Base-by-base conservation (phyloP, 2,113 vertebrate genomes). In the Mus pahari region DNA sequence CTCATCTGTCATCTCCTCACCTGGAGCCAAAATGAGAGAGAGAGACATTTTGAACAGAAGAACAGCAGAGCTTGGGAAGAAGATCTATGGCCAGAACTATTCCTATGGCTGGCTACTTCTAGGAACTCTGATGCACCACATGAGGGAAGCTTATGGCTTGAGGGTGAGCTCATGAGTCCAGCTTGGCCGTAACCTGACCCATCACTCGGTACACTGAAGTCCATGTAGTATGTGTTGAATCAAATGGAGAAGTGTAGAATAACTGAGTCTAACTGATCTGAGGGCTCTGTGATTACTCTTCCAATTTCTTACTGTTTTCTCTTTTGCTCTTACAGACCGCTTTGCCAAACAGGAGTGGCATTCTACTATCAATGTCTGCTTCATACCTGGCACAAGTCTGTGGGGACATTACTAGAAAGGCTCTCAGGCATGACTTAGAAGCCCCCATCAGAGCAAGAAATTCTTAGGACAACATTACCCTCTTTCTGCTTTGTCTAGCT, bases 101-200 rank as follows among this genome's bases (percentile, higher is more conserved):
- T 45, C 1, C 39, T 16, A 6, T 42, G 28, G 31, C 60, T 86
- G 36, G 33, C 33, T 93, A 42, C 45, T 60, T 77, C 55, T 26
- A 9, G 55, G n/a, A 62, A 62, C 55, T 83, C 12, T 13, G n/a
- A 20, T 16, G 4, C 16, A 64, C 48, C 26, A 10, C 13, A 12
- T 7, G 45, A 50, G 50, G 81, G 36, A 55, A 92, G 45, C 4
- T 0, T 45, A 31, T 90, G 26, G 22, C 3, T 66, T 0, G 7
- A 12, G 31, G 64, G 31, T 3, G 17, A 58, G 48, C 36, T 73
- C 28, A 0, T 3, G 5, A 26, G 83, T 39, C 2, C 19, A 0
- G 16, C 42, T 66, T 42, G 20, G 53, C 88, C 19, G 20, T 48
- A 17, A 70, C 31, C 55, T 55, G 64, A 66, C 39, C 7, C 0